These are phyloP conservation scores for Lontra canadensis DNA, from an alignment of 2,113 vertebrate species.

Conservation along the genomic window DNA sequence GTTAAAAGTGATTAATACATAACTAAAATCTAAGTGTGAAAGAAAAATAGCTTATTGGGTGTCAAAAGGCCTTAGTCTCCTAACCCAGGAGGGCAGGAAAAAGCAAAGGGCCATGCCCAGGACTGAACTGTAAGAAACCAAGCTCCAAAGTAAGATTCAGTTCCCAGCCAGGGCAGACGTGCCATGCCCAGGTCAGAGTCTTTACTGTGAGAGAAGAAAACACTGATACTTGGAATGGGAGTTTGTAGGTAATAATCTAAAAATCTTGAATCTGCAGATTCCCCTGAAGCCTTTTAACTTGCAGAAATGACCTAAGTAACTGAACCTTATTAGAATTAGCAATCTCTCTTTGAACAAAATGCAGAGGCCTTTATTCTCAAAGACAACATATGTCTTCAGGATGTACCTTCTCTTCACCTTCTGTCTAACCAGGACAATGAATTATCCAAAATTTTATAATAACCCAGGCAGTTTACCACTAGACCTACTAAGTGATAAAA, in stretches of 20 bases:
- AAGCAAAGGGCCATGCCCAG: background rate
- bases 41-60: background rate
- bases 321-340: background rate
- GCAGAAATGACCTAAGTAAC: background rate
- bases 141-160: background rate
- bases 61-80: background rate
- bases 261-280: background rate
- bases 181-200: background rate
- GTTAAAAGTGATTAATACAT: background rate
- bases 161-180: background rate
- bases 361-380: background rate
- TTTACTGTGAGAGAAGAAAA: background rate
- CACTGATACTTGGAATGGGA: background rate
- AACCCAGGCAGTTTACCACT: background rate
- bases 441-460: background rate
- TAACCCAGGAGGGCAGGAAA: background rate
- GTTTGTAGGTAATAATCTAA: background rate
- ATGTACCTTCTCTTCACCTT: background rate
- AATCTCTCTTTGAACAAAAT: background rate
- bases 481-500: background rate
- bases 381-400: background rate
- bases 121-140: background rate
- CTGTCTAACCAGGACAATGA: background rate
- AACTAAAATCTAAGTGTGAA: background rate
- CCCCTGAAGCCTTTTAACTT: background rate